Base-by-base conservation (phyloP, 2,888 invertebrate species). In the Meteorus colon region DNA sequence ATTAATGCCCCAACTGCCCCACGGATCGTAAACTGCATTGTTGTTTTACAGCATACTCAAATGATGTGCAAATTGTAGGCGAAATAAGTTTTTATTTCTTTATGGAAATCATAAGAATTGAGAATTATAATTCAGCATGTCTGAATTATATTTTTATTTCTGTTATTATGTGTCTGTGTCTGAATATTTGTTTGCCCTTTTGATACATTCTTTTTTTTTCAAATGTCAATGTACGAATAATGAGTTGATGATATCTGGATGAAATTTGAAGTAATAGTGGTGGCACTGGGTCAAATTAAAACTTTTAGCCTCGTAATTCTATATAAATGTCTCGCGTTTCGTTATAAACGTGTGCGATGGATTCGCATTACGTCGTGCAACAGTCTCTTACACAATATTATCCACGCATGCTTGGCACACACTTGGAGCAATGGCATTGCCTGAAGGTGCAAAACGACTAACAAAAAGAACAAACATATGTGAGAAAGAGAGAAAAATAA, bases 261-360 rank as follows among this genome's bases (percentile, higher is more conserved):
- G 67, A 78, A 24, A 55, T 51, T 34, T 71, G 59, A 60, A 68
- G 27, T 51, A 51, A 73, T 60, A 59, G 27, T 19, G 51, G 19
- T 74, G 79, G 74, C 79, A 78, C 78, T 79, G 79, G 79, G 78
- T 80, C 79, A 74, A 77, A 79, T 77, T 79, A 77, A 73, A 78
- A 67, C 71, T 78, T 55, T 19, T 74, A 70, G 74, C 77, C 77
- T 78, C 77, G 80, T 79, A 79, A 80, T 80, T 75, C 48, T 41
- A 77, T 79, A 78, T 75, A 79, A 79, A 74, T 78, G 87, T 86
- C 84, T 87, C 86, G 81, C 80, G 77, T 87, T 87, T 86, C 87
- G 82, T 82, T 81, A 83, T 81, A 19, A 55, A 55, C 55, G 55
- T 55, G 81, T 81, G 78, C 68, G 67, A 41, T 41, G 73, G 76